Percentiles rank a stretch among this genome's conserved stretches.
Conservation (phyloP, 2,113 vertebrate genomes). For the Neolamprologus variostigma region DNA sequence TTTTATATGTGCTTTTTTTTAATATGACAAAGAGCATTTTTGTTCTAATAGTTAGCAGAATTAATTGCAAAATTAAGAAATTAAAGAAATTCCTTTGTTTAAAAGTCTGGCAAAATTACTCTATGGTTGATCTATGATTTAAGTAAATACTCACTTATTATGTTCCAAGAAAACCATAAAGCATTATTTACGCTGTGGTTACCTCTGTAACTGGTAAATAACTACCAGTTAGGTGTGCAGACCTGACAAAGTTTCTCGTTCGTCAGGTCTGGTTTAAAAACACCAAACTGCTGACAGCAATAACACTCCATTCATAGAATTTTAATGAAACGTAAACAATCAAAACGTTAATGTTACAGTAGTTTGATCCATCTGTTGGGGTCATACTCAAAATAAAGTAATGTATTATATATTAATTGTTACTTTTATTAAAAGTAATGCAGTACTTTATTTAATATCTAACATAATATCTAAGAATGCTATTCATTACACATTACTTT, state of each 20-base stretch:
- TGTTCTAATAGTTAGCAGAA: accelerated
- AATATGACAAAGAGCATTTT: not conserved
- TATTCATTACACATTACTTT: not conserved
- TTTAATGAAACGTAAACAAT: not conserved
- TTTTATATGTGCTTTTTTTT: not conserved
- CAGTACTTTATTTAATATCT: not conserved
- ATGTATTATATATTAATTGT: not conserved
- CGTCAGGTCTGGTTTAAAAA: not conserved
- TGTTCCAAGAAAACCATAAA: not conserved
- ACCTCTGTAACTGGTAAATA: not conserved
- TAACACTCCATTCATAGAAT: not conserved
- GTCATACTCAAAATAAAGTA: not conserved
- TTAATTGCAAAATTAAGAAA: not conserved
- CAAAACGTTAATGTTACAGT: not conserved
- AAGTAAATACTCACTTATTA: not conserved
- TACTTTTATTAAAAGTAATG: not conserved
- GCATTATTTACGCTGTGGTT: not conserved
- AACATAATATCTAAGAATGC: accelerated
- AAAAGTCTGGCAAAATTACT: accelerated
- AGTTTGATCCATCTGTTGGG: not conserved
- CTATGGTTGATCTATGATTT: not conserved
- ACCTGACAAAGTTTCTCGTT: not conserved
- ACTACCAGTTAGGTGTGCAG: not conserved
- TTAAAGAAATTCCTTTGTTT: not conserved
- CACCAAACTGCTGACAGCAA: not conserved